Conservation (phyloP, 2,888 invertebrate species). For the Dolomedes plantarius region DNA sequence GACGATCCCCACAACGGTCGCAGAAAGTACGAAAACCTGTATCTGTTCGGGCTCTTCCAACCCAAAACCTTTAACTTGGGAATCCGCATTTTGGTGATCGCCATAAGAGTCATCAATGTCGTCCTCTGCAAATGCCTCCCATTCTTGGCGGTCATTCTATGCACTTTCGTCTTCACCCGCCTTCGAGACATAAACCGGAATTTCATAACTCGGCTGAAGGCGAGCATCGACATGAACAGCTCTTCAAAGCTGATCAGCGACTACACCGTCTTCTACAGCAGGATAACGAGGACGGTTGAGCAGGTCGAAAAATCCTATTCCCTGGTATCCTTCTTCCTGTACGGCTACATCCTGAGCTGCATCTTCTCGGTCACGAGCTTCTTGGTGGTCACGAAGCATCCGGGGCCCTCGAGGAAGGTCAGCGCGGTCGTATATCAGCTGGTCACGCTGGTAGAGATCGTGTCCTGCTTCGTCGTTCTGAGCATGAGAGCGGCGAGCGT, state of each 20-base stretch:
- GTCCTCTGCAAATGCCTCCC: slow-evolving; percentile 35
- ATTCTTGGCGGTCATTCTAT: slow-evolving; percentile 22
- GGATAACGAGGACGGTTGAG: slow-evolving; percentile 37
- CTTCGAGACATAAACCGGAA: slow-evolving; percentile 42
- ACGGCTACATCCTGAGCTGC: slow-evolving; percentile 58
- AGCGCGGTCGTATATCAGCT: slow-evolving; percentile 22
- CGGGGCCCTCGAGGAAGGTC: not conserved
- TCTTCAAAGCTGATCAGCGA: slow-evolving; percentile 37
- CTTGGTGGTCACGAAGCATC: slow-evolving; percentile 32
- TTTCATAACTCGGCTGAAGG: slow-evolving; percentile 28
- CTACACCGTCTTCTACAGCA: slow-evolving; percentile 41
- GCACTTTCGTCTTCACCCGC: slow-evolving; percentile 42
- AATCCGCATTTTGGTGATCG: not conserved
- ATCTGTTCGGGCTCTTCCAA: slow-evolving; percentile 1
- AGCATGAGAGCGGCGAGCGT: slow-evolving; percentile 50
- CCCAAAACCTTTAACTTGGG: not conserved
- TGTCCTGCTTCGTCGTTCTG: slow-evolving; percentile 46
- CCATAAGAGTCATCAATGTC: slow-evolving; percentile 9
- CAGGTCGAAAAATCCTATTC: slow-evolving; percentile 38
- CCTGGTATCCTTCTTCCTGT: slow-evolving; percentile 51
- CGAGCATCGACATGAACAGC: slow-evolving; percentile 26
- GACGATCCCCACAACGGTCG: not conserved
- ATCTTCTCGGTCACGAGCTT: slow-evolving; percentile 62
- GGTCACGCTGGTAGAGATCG: slow-evolving; percentile 29
- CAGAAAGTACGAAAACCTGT: not conserved